Conservation (phyloP, 2,888 invertebrate species). For the Pristionchus mayeri region DNA sequence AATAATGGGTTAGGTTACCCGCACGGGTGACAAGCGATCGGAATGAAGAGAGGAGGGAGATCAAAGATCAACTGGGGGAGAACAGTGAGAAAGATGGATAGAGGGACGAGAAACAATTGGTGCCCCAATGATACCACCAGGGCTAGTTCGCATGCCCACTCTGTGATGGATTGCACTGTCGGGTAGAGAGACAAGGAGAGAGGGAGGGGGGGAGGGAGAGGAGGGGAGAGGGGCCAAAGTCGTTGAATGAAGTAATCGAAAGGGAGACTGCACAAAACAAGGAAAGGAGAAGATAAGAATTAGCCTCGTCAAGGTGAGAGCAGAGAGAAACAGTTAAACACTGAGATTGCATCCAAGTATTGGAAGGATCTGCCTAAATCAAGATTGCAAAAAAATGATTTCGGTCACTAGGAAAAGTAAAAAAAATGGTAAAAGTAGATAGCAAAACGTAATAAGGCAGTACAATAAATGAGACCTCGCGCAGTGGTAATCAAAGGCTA, state of each 20-base stretch:
- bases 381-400: too few species aligned
- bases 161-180: constrained; percentile 24
- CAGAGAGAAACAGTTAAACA: not conserved
- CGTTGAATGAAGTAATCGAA: not conserved
- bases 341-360: not conserved
- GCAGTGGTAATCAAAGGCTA: constrained; percentile 11
- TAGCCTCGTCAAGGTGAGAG: not conserved
- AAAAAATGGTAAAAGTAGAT: too few species aligned
- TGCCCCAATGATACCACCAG: constrained; percentile 7
- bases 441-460: too few species aligned
- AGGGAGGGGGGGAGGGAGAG: not conserved
- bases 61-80: not conserved
- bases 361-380: too few species aligned
- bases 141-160: not conserved
- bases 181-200: constrained; percentile 2
- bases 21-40: not conserved
- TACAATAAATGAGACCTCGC: not conserved
- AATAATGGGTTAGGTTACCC: constrained; percentile 2
- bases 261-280: constrained; percentile 21
- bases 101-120: constrained; percentile 25
- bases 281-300: not conserved
- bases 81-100: not conserved
- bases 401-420: too few species aligned
- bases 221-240: constrained; percentile 8
- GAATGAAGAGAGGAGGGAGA: not conserved